Base-by-base conservation (phyloP, 2,113 vertebrate genomes). In the Motacilla alba region DNA sequence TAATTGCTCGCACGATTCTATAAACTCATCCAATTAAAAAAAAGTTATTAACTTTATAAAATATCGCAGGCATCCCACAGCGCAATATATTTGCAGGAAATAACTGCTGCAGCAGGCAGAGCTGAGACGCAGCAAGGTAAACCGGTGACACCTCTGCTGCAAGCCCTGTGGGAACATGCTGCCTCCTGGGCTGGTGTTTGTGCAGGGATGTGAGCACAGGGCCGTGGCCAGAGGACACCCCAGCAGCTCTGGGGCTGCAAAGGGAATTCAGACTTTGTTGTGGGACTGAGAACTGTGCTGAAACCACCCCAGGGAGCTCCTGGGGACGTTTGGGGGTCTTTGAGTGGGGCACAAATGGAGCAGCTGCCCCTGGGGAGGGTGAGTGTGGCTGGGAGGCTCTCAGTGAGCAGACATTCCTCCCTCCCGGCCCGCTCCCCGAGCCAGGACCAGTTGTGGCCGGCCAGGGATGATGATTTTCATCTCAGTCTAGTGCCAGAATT, bases 11-110 rank as follows among this genome's bases (percentile, higher is more conserved):
- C 95, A 96, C 95, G 96, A 97, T 98, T 98, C 97, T 97, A 97
- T 97, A 97, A 98, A 98, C 96, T 98, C 98, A 98, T 98, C 98
- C 97, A 98, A 98, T 98, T 98, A 98, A 97, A 97, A 97, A 97
- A 98, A 98, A 98, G 98, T 98, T 98, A 98, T 98, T 98, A 98
- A 98, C 98, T 98, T 98, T 97, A 98, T 97, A 98, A 98, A 98
- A 98, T 96, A 98, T 97, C 50, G 2, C 96, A 95, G 98, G 97
- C 97, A 72, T 98, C 98, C 97, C 97, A 97, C 97, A 79, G 98
- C 87, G 97, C 96, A 89, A 41, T 97, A 96, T 97, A 96, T 98
- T 93, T 94, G 96, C 93, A 95, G 95, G 97, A 94, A 95, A 96
- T 94, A 95, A 91, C 93, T 28, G 85, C 96, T 94, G 39, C 50